A percentile compares a stretch with the other conserved stretches of the same genome.
phyloP scores from a whole-genome alignment of 2,797 vertebrate genomes.

The Nyctibius grandis region DNA sequence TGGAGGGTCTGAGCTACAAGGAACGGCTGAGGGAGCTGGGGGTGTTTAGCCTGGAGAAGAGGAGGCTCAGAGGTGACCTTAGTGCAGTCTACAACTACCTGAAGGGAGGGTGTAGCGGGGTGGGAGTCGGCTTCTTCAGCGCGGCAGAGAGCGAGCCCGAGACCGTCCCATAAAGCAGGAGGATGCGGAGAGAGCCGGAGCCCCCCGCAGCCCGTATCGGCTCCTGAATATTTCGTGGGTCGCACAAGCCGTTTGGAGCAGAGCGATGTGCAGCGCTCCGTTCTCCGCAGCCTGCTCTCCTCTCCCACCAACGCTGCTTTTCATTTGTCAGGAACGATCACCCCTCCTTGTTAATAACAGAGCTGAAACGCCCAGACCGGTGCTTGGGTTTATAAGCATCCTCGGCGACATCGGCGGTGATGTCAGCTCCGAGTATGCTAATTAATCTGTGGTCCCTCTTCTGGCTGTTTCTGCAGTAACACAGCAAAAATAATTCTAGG shows the following conservation, averaged over 20 bases:
- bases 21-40: too few species aligned
- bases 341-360: background rate
- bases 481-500: background rate
- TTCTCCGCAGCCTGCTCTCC: background rate
- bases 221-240: slow-evolving; percentile 3
- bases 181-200: background rate
- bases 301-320: background rate
- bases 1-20: too few species aligned
- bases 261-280: rapidly evolving
- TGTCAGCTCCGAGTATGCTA: background rate
- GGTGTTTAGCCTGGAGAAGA: too few species aligned
- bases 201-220: background rate
- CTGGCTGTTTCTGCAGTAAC: slow-evolving; percentile 46
- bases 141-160: background rate
- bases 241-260: background rate
- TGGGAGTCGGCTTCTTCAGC: too few species aligned
- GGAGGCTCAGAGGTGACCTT: too few species aligned
- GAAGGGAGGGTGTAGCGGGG: too few species aligned
- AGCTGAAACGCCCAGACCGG: background rate
- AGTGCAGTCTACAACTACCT: too few species aligned
- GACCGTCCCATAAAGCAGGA: background rate
- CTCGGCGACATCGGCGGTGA: background rate
- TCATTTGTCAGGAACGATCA: background rate
- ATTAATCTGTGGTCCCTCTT: slow-evolving; percentile 56
- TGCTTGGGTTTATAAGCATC: slow-evolving; percentile 46